A percentile compares a stretch with the other conserved stretches of the same genome.
Conservation (phyloP, 2,888 invertebrate species). For the Lasius fuliginosus region DNA sequence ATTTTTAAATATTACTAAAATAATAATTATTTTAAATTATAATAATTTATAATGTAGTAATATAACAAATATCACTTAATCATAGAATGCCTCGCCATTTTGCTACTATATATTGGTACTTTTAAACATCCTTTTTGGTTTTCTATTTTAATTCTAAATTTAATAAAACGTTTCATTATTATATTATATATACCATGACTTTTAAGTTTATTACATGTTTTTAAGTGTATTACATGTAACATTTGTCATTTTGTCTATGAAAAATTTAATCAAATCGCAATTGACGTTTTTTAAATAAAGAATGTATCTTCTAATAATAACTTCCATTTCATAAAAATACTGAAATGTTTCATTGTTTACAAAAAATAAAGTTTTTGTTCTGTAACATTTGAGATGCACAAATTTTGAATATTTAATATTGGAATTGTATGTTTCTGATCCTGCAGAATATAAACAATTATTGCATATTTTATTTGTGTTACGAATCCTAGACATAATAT, state of each 20-base stretch:
- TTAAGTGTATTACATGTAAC: not conserved
- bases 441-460: constrained; percentile 3
- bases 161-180: not conserved
- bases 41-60: too few species aligned
- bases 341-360: not conserved
- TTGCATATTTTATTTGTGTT: not conserved
- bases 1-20: too few species aligned
- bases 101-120: too few species aligned
- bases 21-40: too few species aligned
- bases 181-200: not conserved
- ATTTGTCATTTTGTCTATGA: not conserved
- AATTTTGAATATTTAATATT: not conserved
- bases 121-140: too few species aligned
- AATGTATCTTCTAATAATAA: not conserved
- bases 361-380: not conserved
- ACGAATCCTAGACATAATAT: not conserved
- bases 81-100: too few species aligned
- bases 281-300: not conserved
- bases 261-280: not conserved
- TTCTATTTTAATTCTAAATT: too few species aligned
- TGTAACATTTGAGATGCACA: not conserved
- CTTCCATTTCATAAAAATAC: not conserved
- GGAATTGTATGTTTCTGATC: not conserved
- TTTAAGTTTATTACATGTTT: not conserved
- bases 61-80: too few species aligned